Percentiles rank a stretch among this genome's conserved stretches.
These are phyloP conservation scores for Alexandromys fortis DNA, from an alignment of 2,113 vertebrate genomes.

Conservation along the genomic window DNA sequence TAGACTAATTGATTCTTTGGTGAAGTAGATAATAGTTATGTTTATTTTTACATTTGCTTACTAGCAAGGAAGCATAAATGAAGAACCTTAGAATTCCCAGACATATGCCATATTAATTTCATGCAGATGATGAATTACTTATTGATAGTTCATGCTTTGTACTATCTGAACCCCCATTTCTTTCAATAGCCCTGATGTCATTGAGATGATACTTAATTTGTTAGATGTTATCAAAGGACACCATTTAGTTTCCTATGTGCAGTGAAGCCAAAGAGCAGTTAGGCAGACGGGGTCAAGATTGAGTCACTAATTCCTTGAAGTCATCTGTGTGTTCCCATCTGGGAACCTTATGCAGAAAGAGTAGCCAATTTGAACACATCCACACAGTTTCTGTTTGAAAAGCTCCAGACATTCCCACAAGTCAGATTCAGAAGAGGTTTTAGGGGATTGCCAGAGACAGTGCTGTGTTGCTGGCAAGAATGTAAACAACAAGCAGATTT, in stretches of 20 bases:
- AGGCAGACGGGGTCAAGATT: slow-evolving; percentile 34
- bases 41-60: slow-evolving; percentile 29
- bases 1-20: slow-evolving; percentile 32
- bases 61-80: slow-evolving; percentile 51
- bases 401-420: slow-evolving; percentile 52
- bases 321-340: slow-evolving; percentile 66
- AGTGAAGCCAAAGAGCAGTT: slow-evolving; percentile 61
- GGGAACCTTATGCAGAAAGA: slow-evolving; percentile 42
- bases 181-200: slow-evolving; percentile 71
- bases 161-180: slow-evolving; percentile 59
- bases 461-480: slow-evolving; percentile 64
- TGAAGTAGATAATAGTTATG: slow-evolving; percentile 45
- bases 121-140: slow-evolving; percentile 69
- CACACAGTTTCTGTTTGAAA: slow-evolving; percentile 61
- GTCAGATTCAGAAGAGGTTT: slow-evolving; percentile 55
- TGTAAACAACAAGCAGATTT: slow-evolving; percentile 76
- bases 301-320: slow-evolving; percentile 68
- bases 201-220: slow-evolving; percentile 45
- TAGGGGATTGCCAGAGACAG: slow-evolving; percentile 61
- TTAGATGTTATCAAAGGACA: slow-evolving; percentile 70
- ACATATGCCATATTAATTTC: slow-evolving; percentile 67
- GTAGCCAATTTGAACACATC: neutral
- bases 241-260: slow-evolving; percentile 68
- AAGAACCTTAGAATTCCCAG: slow-evolving; percentile 53
- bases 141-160: slow-evolving; percentile 68